Conservation (phyloP, 2,113 vertebrate species). For the Gavia stellata region DNA sequence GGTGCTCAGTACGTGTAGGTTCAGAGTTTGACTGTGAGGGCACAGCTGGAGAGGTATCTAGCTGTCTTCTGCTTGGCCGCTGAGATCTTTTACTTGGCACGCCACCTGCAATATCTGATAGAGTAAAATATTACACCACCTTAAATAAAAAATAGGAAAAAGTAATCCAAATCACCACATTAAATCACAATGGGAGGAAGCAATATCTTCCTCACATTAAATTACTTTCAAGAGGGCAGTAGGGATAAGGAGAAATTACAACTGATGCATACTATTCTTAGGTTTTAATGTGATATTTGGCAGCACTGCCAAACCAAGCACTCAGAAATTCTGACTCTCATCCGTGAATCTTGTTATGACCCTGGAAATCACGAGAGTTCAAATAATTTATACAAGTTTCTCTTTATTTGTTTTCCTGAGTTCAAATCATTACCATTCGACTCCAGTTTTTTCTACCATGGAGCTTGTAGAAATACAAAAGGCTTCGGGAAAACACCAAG, state of each 20-base stretch:
- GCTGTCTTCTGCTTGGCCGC: not conserved
- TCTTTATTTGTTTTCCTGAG: not conserved
- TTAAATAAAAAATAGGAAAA: not conserved
- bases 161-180: not conserved
- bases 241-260: not conserved
- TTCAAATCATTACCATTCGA: not conserved
- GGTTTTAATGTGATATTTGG: not conserved
- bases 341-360: not conserved
- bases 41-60: not conserved
- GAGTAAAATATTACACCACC: not conserved
- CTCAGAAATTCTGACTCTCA: not conserved
- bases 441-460: not conserved
- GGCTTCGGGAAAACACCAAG: not conserved
- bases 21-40: not conserved
- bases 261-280: not conserved
- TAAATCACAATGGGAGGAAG: not conserved
- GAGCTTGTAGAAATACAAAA: not conserved
- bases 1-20: accelerated
- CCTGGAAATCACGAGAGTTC: not conserved
- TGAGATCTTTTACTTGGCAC: not conserved
- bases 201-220: not conserved
- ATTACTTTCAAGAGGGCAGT: not conserved
- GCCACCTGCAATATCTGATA: not conserved
- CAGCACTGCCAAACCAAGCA: not conserved
- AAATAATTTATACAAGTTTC: not conserved